These are phyloP conservation scores for Melieria omissa DNA, from an alignment of 2,888 invertebrate genomes.

Conservation along the genomic window DNA sequence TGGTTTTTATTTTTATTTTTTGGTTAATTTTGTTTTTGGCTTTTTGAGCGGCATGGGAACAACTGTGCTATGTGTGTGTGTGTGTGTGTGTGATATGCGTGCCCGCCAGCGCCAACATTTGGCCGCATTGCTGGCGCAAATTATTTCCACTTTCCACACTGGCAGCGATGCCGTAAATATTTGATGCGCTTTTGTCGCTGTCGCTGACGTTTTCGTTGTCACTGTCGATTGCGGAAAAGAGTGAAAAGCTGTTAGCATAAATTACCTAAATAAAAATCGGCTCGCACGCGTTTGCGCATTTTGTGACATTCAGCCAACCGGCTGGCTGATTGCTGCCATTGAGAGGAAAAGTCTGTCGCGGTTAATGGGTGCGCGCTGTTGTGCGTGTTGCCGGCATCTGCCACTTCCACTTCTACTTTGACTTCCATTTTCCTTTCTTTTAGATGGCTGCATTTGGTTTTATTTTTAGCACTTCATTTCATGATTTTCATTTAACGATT, in stretches of 20 bases:
- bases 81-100: too few species aligned
- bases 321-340: neutral
- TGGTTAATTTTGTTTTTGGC: slow-evolving; percentile 2
- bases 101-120: slow-evolving; percentile 13
- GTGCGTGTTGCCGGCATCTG: too few species aligned
- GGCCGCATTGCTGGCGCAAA: slow-evolving; percentile 37
- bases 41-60: neutral
- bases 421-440: too few species aligned
- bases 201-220: neutral
- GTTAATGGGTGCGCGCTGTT: too few species aligned
- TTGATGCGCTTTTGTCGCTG: neutral
- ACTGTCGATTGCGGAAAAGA: slow-evolving; percentile 29
- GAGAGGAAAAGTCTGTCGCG: slow-evolving; percentile 25
- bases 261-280: slow-evolving; percentile 33
- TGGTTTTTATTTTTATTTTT: neutral
- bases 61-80: slow-evolving; percentile 6
- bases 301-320: neutral
- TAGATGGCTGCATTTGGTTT: too few species aligned
- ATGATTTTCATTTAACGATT: too few species aligned
- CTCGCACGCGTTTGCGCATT: neutral
- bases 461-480: too few species aligned
- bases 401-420: too few species aligned
- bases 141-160: slow-evolving; percentile 44
- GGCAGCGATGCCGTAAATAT: neutral
- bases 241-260: slow-evolving; percentile 36